Conservation (phyloP, 2,888 invertebrate species). For the Yponomeuta evonymella region DNA sequence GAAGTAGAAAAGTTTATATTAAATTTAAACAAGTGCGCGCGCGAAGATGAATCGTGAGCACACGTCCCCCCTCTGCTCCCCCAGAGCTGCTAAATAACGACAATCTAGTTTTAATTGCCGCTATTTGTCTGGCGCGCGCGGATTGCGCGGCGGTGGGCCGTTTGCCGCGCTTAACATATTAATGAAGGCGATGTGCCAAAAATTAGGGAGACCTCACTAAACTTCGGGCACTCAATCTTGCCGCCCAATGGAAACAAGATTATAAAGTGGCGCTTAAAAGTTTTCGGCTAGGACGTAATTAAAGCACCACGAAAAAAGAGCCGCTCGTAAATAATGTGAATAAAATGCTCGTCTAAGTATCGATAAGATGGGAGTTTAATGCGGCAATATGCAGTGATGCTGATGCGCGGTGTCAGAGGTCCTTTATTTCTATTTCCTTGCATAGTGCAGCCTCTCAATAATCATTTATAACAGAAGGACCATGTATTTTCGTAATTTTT, state of each 20-base stretch:
- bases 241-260: conserved; percentile 14
- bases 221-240: conserved; percentile 14
- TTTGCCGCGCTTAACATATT: conserved; percentile 36
- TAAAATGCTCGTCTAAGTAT: conserved; percentile 52
- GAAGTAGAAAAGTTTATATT: conserved; percentile 62
- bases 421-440: conserved; percentile 47
- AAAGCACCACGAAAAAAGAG: conserved; percentile 39
- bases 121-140: conserved; percentile 45
- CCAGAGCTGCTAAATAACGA: conserved; percentile 43
- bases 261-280: conserved; percentile 23
- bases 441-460: conserved; percentile 25
- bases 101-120: conserved; percentile 54
- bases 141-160: conserved; percentile 35
- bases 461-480: conserved; percentile 33
- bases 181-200: conserved; percentile 31
- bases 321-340: conserved; percentile 44
- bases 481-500: too few relatives aligned
- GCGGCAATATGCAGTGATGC: conserved; percentile 21
- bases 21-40: conserved; percentile 45
- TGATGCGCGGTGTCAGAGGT: conserved; percentile 30
- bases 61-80: conserved; percentile 28
- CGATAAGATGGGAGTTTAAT: conserved; percentile 37
- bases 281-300: conserved; percentile 43
- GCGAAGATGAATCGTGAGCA: conserved; percentile 40
- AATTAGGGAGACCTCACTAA: conserved; percentile 10